phyloP scores from a whole-genome alignment of 2,797 vertebrate genomes.

The Alcedo quadribrachys region DNA sequence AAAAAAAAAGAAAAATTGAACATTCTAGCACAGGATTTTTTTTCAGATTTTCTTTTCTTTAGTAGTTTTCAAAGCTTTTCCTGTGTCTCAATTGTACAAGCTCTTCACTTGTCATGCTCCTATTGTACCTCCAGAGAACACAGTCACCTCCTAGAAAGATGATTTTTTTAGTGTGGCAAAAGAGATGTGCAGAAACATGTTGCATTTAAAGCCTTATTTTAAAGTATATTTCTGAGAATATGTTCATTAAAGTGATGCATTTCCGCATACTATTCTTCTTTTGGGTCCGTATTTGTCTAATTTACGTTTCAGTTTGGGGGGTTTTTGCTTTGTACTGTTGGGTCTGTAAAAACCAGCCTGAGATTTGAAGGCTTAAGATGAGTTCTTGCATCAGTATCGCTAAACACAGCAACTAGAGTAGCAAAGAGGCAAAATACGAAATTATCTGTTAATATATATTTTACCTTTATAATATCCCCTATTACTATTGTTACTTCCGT shows the following conservation, averaged over 20 bases:
- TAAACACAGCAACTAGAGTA: neutral
- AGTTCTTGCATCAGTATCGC: neutral
- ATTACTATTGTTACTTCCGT: neutral
- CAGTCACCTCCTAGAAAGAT: neutral
- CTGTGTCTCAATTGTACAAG: neutral
- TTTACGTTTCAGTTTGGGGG: accelerated
- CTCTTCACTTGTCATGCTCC: neutral
- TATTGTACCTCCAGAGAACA: neutral
- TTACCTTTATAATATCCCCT: neutral
- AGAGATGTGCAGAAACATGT: neutral
- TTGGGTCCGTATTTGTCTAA: neutral
- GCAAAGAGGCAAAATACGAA: neutral
- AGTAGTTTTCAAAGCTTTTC: neutral
- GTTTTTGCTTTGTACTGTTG: neutral
- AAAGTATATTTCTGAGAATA: neutral
- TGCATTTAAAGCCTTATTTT: neutral
- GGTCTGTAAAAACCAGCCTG: neutral
- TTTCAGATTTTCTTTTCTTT: neutral
- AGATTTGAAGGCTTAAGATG: neutral
- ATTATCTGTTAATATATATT: neutral
- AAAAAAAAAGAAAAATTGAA: neutral
- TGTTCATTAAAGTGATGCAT: neutral
- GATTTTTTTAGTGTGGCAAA: neutral
- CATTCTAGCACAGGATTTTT: neutral
- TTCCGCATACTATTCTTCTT: neutral